These are phyloP conservation scores for Alexandromys fortis DNA, from an alignment of 2,113 vertebrate genomes.

Conservation along the genomic window DNA sequence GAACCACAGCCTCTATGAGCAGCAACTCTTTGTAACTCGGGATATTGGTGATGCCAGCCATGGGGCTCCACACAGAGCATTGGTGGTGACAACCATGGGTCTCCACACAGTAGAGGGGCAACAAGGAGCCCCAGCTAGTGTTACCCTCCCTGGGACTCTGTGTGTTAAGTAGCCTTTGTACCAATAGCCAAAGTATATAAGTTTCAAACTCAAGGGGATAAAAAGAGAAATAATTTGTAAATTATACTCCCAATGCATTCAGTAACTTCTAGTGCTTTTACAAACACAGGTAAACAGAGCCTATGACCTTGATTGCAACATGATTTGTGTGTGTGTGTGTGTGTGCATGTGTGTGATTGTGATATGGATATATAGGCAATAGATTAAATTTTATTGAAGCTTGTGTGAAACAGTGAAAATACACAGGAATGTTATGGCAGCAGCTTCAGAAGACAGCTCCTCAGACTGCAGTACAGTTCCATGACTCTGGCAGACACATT, in stretches of 20 bases:
- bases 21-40: conserved; percentile 50
- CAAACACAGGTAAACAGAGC: background rate
- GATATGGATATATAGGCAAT: background rate
- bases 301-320: background rate
- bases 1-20: conserved; percentile 37
- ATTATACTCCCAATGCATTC: background rate
- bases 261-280: background rate
- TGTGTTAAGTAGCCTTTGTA: background rate
- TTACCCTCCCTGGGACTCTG: background rate
- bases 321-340: background rate
- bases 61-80: background rate
- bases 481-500: background rate
- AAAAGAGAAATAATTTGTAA: background rate
- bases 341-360: rapidly evolving
- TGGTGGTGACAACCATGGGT: conserved; percentile 33
- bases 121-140: conserved; percentile 29
- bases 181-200: rapidly evolving
- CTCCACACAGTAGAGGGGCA: background rate
- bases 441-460: background rate
- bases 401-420: background rate
- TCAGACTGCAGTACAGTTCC: background rate
- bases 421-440: background rate
- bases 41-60: background rate
- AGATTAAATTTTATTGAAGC: background rate
- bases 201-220: background rate